phyloP scores from a whole-genome alignment of 2,797 vertebrate species.

The Pagetopsis macropterus region DNA sequence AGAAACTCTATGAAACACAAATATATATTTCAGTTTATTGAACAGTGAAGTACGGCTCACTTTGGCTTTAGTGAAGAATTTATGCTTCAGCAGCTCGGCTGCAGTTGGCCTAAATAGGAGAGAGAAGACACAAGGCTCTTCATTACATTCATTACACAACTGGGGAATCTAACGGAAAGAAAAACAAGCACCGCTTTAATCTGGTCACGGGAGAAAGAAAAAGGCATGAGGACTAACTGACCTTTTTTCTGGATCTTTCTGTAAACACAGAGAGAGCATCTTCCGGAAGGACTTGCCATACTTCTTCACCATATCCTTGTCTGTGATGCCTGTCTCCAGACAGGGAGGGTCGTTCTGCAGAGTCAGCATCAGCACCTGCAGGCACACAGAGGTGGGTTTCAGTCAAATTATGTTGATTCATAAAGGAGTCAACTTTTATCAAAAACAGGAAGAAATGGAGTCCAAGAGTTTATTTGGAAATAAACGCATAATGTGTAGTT shows the following conservation, averaged over 20 bases:
- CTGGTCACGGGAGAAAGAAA: not conserved
- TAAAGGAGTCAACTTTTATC: not conserved
- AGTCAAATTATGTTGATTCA: not conserved
- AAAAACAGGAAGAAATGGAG: not conserved
- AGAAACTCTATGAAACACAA: not conserved
- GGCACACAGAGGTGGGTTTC: not conserved
- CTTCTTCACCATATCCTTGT: slow-evolving; percentile 98
- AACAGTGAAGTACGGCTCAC: slow-evolving; percentile 67
- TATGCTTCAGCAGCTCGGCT: slow-evolving; percentile 93
- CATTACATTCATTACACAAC: slow-evolving; percentile 24
- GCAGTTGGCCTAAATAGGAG: slow-evolving; percentile 91
- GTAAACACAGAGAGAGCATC: slow-evolving; percentile 96
- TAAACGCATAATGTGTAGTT: too few species aligned
- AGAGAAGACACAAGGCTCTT: slow-evolving; percentile 23
- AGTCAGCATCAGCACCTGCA: slow-evolving; percentile 95
- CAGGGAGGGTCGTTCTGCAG: slow-evolving; percentile 95
- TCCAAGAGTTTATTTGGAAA: not conserved
- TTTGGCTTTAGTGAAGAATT: slow-evolving; percentile 98
- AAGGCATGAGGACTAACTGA: slow-evolving; percentile 47
- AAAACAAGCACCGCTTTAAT: slow-evolving; percentile 14
- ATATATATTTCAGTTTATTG: not conserved
- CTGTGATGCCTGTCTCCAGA: slow-evolving; percentile 96
- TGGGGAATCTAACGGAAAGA: not conserved
- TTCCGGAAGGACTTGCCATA: slow-evolving; percentile 97
- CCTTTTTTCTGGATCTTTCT: slow-evolving; percentile 99